Percentiles rank a stretch among this genome's conserved stretches.
Evolutionary conservation across 2,113 vertebrate species (phyloP).

Genomic region (Ceyx margarethae): DNA sequence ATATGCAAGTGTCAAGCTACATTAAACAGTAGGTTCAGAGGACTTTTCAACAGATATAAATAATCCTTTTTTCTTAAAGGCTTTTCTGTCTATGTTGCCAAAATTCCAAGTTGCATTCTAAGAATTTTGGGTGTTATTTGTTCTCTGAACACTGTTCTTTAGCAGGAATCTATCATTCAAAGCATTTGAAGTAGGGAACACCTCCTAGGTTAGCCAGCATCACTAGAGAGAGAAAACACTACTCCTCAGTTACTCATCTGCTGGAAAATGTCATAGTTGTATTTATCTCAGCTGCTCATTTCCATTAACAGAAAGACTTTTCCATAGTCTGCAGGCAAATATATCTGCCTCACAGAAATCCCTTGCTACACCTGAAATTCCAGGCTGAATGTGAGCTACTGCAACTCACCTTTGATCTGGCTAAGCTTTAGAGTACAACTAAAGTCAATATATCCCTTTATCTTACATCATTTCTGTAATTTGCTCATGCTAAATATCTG

Average conservation of each 20-base stretch:
- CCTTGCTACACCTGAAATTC: neutral
- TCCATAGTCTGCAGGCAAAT: neutral
- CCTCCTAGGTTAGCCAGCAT: neutral
- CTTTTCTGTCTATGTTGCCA: neutral
- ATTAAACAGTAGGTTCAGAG: neutral
- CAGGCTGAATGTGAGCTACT: neutral
- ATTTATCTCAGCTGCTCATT: neutral
- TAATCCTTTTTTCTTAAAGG: neutral
- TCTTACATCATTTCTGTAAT: constrained; percentile 17
- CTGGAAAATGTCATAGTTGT: neutral
- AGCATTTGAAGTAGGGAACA: neutral
- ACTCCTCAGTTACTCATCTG: neutral
- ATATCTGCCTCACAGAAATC: neutral
- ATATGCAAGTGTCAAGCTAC: neutral
- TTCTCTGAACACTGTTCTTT: neutral
- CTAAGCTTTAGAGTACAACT: neutral
- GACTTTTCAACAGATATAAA: neutral
- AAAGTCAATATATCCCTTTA: neutral
- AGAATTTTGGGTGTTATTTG: too few relatives aligned
- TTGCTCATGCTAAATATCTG: neutral
- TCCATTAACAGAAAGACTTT: neutral
- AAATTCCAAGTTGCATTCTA: neutral
- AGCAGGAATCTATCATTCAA: neutral
- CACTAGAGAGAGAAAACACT: neutral
- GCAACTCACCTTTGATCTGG: neutral